Conservation (phyloP, 2,888 invertebrate species). For the Yponomeuta evonymella region DNA sequence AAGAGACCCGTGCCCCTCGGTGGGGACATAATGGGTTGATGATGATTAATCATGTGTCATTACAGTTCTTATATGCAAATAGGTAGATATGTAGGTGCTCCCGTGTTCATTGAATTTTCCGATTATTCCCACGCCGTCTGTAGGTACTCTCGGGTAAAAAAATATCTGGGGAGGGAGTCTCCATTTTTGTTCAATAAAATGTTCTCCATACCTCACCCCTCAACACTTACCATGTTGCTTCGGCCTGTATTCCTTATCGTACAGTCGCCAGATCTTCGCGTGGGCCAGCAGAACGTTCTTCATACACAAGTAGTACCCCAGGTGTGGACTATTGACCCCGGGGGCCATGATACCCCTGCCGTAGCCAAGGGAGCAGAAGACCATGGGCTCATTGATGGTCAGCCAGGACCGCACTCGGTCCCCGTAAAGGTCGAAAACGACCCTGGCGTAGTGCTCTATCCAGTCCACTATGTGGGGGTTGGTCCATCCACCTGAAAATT, state of each 20-base stretch:
- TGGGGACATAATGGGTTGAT: too few species aligned
- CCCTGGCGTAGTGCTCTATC: conserved; percentile 32
- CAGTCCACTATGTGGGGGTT: conserved; percentile 32
- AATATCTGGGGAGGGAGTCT: too few species aligned
- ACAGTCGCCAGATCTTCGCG: conserved; percentile 74
- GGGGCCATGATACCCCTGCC: conserved; percentile 42
- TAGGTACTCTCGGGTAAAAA: too few species aligned
- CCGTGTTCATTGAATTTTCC: too few species aligned
- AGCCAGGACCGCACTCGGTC: conserved; percentile 36
- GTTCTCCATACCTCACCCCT: not conserved
- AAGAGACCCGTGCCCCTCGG: too few species aligned
- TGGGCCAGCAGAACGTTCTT: conserved; percentile 77
- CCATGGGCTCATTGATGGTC: conserved; percentile 30
- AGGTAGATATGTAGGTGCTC: too few species aligned
- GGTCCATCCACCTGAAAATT: conserved; percentile 29
- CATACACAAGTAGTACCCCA: conserved; percentile 70
- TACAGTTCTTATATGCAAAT: too few species aligned
- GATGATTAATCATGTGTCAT: too few species aligned
- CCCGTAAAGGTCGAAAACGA: conserved; percentile 28
- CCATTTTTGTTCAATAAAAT: not conserved
- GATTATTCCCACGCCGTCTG: too few species aligned
- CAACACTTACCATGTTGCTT: conserved; percentile 51
- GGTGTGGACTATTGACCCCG: conserved; percentile 40
- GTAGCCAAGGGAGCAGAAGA: conserved; percentile 20
- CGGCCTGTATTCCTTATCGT: conserved; percentile 62